Conservation (phyloP, 1,140 invertebrate species). For the Diabrotica undecimpunctata region DNA sequence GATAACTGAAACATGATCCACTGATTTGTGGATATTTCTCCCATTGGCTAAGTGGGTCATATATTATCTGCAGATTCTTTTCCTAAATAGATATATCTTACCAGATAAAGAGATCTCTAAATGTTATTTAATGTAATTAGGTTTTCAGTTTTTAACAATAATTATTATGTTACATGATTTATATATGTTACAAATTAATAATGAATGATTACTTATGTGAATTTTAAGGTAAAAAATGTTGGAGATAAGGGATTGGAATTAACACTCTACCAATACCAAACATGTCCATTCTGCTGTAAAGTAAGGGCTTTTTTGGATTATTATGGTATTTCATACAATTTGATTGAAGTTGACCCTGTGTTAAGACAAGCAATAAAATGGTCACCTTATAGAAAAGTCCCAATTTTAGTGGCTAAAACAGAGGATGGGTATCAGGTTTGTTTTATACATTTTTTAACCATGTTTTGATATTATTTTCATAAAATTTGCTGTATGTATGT, state of each 20-base stretch:
- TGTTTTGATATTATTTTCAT: no score
- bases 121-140: no score
- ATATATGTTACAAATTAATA: no score
- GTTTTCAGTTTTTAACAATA: no score
- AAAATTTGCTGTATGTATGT: no score
- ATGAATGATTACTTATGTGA: neutral
- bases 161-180: no score
- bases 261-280: constrained; percentile 93
- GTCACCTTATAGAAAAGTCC: constrained; percentile 94
- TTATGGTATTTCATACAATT: constrained; percentile 89
- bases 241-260: constrained; percentile 78
- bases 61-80: no score
- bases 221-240: constrained; percentile 58
- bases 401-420: constrained; percentile 80
- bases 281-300: constrained; percentile 99
- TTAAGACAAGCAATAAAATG: constrained; percentile 87
- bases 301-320: constrained; percentile 92
- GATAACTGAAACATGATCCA: no score
- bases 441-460: constrained; percentile 7
- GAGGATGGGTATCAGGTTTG: constrained; percentile 65
- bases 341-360: constrained; percentile 96
- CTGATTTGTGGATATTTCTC: no score
- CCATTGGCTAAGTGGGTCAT: no score
- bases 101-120: no score
- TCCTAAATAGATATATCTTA: no score